phyloP scores from a whole-genome alignment of 2,113 vertebrate genomes.

The Ibidorhyncha struthersii region DNA sequence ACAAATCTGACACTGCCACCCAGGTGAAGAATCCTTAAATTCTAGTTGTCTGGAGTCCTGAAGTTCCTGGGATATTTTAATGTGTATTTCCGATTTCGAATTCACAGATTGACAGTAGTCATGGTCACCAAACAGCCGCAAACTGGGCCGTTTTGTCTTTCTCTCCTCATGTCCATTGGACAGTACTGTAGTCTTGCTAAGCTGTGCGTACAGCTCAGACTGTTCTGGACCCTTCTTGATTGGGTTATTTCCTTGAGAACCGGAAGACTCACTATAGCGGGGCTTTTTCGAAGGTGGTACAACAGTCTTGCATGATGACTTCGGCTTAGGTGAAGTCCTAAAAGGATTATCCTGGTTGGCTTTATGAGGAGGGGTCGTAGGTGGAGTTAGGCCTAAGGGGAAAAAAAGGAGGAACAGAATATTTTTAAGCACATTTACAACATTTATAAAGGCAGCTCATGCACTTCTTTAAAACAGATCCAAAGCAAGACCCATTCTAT shows the following conservation, averaged over 20 bases:
- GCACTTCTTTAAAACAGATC: constrained; percentile 22
- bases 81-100: constrained; percentile 84
- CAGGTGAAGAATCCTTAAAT: constrained; percentile 87
- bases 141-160: constrained; percentile 83
- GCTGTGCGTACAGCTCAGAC: constrained; percentile 93
- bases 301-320: constrained; percentile 93
- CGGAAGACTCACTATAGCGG: constrained; percentile 85
- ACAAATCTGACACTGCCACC: constrained; percentile 81
- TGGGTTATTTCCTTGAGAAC: constrained; percentile 82
- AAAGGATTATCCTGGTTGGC: constrained; percentile 98
- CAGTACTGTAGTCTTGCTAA: constrained; percentile 88
- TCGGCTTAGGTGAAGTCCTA: constrained; percentile 94
- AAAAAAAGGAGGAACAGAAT: constrained; percentile 39
- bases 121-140: constrained; percentile 94
- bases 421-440: constrained; percentile 18
- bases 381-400: constrained; percentile 95
- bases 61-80: constrained; percentile 83
- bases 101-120: constrained; percentile 96
- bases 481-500: not conserved
- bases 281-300: constrained; percentile 90
- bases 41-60: constrained; percentile 85
- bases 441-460: not conserved
- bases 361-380: constrained; percentile 99
- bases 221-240: constrained; percentile 88
- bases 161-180: constrained; percentile 85